phyloP scores from a whole-genome alignment of 1,140 invertebrate species.

The Drosophila sechellia region DNA sequence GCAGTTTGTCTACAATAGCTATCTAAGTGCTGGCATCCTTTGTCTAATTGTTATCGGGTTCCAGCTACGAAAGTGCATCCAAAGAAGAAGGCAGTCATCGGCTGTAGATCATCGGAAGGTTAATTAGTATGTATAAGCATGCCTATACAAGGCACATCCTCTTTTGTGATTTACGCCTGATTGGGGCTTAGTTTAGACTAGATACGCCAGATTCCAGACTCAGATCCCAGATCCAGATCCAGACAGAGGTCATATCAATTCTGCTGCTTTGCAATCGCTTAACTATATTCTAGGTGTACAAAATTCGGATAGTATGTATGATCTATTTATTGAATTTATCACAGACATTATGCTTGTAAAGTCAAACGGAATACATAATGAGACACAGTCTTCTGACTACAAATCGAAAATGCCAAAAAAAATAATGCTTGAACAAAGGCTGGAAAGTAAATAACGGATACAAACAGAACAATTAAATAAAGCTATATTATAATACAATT shows the following conservation, averaged over 20 bases:
- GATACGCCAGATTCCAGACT: conserved; percentile 32
- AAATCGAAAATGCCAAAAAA: conserved; percentile 32
- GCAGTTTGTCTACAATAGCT: conserved; percentile 66
- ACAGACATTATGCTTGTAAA: conserved; percentile 79
- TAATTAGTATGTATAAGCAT: conserved; percentile 32
- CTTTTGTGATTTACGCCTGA: conserved; percentile 70
- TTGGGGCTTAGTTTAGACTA: conserved; percentile 57
- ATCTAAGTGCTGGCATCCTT: conserved; percentile 44
- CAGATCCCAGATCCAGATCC: conserved; percentile 24
- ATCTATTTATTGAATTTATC: conserved; percentile 75
- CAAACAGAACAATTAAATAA: conserved; percentile 47
- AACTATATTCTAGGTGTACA: conserved; percentile 24
- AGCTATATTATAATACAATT: conserved; percentile 54
- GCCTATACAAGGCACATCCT: conserved; percentile 15
- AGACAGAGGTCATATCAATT: conserved; percentile 52
- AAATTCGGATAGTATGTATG: conserved; percentile 28
- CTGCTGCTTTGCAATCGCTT: conserved; percentile 18
- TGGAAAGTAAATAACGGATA: conserved; percentile 20
- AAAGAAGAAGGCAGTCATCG: not conserved
- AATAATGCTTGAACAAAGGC: conserved; percentile 33
- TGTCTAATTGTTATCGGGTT: conserved; percentile 57
- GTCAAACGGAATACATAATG: conserved; percentile 69
- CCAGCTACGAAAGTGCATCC: conserved; percentile 36
- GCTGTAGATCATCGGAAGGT: conserved; percentile 28
- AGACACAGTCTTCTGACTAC: conserved; percentile 67